Percentiles rank a stretch among this genome's conserved stretches.
These are phyloP conservation scores for Clarias laeviceps DNA, from an alignment of 2,797 vertebrate genomes.

Conservation along the genomic window DNA sequence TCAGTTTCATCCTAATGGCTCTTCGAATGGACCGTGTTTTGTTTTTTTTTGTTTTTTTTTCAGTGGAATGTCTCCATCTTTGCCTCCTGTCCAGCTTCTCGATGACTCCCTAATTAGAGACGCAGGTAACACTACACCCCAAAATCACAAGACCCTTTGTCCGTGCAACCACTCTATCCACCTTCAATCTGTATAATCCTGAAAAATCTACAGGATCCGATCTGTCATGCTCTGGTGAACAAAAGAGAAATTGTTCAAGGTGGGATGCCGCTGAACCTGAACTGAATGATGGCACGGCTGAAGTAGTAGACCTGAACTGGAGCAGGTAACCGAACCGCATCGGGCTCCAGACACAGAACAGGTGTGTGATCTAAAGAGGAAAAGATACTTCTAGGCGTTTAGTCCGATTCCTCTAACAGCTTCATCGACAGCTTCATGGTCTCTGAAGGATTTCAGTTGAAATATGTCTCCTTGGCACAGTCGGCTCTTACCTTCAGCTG, in stretches of 20 bases:
- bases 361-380: constrained; percentile 42
- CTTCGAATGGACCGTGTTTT: neutral
- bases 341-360: constrained; percentile 18
- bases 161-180: constrained; percentile 56
- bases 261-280: constrained; percentile 54
- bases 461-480: constrained; percentile 9
- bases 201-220: constrained; percentile 63
- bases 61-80: constrained; percentile 49
- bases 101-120: constrained; percentile 58
- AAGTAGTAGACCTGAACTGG: constrained; percentile 32
- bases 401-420: neutral
- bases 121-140: constrained; percentile 54
- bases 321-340: constrained; percentile 34
- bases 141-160: constrained; percentile 63
- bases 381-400: constrained; percentile 15
- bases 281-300: constrained; percentile 50
- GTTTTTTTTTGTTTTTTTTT: constrained; percentile 14
- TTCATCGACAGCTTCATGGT: neutral
- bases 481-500: neutral
- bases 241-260: constrained; percentile 62
- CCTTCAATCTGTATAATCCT: constrained; percentile 63
- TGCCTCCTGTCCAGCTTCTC: constrained; percentile 54
- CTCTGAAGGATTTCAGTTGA: neutral
- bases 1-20: constrained; percentile 48
- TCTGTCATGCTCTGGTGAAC: constrained; percentile 62